Evolutionary conservation across 2,888 invertebrate species (phyloP).

Genomic region (Drepanosiphum platanoidis): DNA sequence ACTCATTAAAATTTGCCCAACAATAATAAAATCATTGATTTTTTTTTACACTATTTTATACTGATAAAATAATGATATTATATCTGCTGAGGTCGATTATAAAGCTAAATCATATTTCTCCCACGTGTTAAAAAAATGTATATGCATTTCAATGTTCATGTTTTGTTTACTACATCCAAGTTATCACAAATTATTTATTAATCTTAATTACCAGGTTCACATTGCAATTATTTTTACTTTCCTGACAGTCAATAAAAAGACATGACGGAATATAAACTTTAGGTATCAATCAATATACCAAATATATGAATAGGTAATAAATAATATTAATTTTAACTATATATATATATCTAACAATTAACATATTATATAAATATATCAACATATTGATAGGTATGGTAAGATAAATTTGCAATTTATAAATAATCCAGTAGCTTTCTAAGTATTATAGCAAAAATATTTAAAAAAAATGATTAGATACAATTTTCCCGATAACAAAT

Average conservation of each 20-base stretch:
- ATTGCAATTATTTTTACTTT: slow-evolving; percentile 1
- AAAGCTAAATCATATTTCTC: background rate
- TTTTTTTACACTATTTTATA: background rate
- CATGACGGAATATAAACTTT: background rate
- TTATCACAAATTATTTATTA: slow-evolving; percentile 19
- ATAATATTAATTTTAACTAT: background rate
- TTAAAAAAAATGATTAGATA: slow-evolving; percentile 6
- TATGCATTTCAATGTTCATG: slow-evolving; percentile 2
- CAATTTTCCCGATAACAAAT: background rate
- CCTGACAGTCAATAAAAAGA: background rate
- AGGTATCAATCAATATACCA: background rate
- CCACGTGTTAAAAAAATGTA: background rate
- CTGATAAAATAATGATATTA: background rate
- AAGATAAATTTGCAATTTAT: too few species aligned
- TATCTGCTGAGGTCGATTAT: background rate
- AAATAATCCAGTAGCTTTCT: background rate
- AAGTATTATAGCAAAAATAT: background rate
- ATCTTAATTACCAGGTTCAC: background rate
- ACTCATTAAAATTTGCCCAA: too few species aligned
- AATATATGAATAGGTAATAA: background rate
- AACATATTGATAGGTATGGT: too few species aligned
- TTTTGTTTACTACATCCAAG: background rate
- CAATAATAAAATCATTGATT: too few species aligned
- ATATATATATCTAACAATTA: background rate
- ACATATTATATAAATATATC: background rate